Base-by-base conservation (phyloP, 2,888 invertebrate species). In the Marasmarcha lunaedactyla region DNA sequence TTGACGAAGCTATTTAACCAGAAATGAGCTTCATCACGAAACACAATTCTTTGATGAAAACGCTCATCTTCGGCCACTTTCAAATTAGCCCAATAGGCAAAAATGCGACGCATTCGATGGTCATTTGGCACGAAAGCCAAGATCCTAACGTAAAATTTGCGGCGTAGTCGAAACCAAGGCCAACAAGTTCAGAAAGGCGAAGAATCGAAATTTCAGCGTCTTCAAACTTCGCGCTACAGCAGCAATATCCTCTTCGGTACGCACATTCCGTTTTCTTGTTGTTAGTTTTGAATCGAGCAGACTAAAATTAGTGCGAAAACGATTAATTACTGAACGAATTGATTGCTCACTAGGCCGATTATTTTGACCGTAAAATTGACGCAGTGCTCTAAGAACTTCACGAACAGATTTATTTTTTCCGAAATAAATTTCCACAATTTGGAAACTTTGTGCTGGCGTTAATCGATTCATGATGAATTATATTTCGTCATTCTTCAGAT, bases 31-130 rank as follows among this genome's bases (percentile, higher is more conserved):
- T 51, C 53, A 44, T 51, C 49, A 40, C 43, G 44, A 34, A 44
- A 46, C 39, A 47, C 25, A 41, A 42, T 43, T 44, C 20, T 20
- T 26, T 33, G 30, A 43, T 49, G 43, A 50, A 55, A 51, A 44
- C 44, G 15, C 30, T 44, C 41, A 45, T 46, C 48, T 49, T 45
- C 33, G 35, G 35, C 42, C 38, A 50, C 42, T 42, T 50, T 37
- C 49, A n/a, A n/a, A n/a, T n/a, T n/a, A n/a, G n/a, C n/a, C 52
- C 52, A 55, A 46, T 55, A 45, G 37, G 33, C 45, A 36, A 52
- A 54, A 39, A 9, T 42, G 42, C 45, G 53, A 27, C 49, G 36
- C 38, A 41, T 10, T 42, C 42, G 39, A 15, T 49, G 50, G 42
- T 54, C 50, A 33, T 14, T 12, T 40, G 44, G 50, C 44, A 45